Percentiles rank a stretch among this genome's conserved stretches.
phyloP scores from a whole-genome alignment of 2,888 invertebrate species.

The Parnassius orleans region DNA sequence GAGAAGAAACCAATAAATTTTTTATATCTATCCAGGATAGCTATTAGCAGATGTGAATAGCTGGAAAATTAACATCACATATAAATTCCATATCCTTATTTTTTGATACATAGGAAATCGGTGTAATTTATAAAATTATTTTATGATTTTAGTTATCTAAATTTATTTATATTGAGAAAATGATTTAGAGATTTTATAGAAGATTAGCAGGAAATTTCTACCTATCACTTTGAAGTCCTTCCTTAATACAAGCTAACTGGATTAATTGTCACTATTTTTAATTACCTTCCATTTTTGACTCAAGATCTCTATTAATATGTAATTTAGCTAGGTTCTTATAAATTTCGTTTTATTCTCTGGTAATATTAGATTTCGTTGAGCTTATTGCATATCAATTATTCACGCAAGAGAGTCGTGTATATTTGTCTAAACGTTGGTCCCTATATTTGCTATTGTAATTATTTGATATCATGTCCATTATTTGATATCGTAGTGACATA shows the following conservation, averaged over 20 bases:
- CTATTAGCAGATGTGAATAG: too few relatives aligned
- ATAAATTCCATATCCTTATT: too few relatives aligned
- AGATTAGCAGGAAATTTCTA: slow-evolving; percentile 1
- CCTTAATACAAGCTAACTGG: not conserved
- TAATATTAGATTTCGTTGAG: slow-evolving; percentile 50
- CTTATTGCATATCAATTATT: slow-evolving; percentile 54
- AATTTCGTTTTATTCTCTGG: slow-evolving; percentile 39
- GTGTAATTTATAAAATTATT: slow-evolving; percentile 2
- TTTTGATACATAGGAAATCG: slow-evolving; percentile 2
- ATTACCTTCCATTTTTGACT: slow-evolving; percentile 12
- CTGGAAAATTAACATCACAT: too few relatives aligned
- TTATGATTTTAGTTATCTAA: not conserved
- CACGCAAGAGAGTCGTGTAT: slow-evolving; percentile 67
- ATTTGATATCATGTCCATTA: slow-evolving; percentile 50
- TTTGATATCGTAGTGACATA: slow-evolving; percentile 34
- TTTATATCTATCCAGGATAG: too few relatives aligned
- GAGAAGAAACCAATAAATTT: too few relatives aligned
- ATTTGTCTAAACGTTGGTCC: slow-evolving; percentile 80
- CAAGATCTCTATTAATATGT: slow-evolving; percentile 23
- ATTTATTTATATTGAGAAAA: not conserved
- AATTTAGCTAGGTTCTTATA: slow-evolving; percentile 33
- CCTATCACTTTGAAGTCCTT: slow-evolving; percentile 4
- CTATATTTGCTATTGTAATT: slow-evolving; percentile 77
- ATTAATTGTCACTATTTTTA: slow-evolving; percentile 8
- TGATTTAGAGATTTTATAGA: not conserved